Evolutionary conservation across 2,113 vertebrate species (phyloP).

Genomic region (Mormoops blainvillei): DNA sequence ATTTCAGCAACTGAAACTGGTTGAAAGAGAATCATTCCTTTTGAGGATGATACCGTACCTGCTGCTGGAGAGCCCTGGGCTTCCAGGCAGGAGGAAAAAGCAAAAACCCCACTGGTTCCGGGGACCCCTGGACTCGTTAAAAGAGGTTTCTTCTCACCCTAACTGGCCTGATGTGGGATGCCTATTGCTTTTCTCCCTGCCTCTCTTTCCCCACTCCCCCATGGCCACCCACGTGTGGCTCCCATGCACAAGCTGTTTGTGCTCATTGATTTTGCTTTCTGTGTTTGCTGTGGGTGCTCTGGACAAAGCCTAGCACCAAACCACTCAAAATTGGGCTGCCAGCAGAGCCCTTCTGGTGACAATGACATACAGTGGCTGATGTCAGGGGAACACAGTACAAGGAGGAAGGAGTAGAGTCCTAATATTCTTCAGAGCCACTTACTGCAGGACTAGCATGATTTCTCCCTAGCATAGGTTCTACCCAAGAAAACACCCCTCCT

Average conservation of each 20-base stretch:
- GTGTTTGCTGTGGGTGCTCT: not conserved
- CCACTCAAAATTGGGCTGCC: not conserved
- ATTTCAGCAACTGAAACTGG: not conserved
- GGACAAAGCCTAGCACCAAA: not conserved
- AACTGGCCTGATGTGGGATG: not conserved
- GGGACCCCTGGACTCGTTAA: not conserved
- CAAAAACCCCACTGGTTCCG: not conserved
- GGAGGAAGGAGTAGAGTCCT: not conserved
- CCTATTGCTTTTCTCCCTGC: not conserved
- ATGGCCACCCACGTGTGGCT: not conserved
- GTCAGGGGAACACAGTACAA: not conserved
- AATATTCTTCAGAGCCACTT: not conserved
- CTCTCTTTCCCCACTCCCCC: not conserved
- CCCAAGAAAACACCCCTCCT: not conserved
- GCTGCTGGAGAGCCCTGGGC: not conserved
- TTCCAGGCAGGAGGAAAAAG: not conserved
- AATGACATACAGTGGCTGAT: not conserved
- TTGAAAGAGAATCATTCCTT: not conserved
- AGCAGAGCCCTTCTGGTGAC: not conserved
- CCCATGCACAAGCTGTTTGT: conserved; percentile 42
- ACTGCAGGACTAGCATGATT: not conserved
- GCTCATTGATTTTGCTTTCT: not conserved
- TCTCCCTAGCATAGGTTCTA: not conserved
- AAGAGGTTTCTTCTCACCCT: not conserved
- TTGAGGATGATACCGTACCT: not conserved